Evolutionary conservation across 2,888 invertebrate species (phyloP), one percentile per base, ranked within the genome.

Genomic region (Ypsolopha scabrella): DNA sequence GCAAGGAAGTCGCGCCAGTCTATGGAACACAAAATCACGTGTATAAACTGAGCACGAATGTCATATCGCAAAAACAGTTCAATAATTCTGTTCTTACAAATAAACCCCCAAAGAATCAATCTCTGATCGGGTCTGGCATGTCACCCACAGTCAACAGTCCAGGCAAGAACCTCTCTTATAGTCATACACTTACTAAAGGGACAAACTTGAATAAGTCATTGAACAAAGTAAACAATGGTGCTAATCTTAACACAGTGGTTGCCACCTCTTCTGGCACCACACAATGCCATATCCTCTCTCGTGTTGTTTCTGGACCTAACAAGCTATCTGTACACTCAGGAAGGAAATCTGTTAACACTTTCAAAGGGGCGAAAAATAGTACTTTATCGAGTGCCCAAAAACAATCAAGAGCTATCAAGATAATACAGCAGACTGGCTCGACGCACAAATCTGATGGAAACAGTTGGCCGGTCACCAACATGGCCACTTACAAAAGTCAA

Each of bases 331-430:
- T 85, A 14, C 85, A 86, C 60, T 80, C 83, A 7, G 83, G 85
- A 51, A 72, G 77, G 54, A 86, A 85, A 66, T 73, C 80, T 33
- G 68, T 76, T 37, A 82, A 75, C 60, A 64, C 81, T 53, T 65
- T 80, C 7, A 83, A 82, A 61, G 75, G 75, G 52, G 75, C 80
- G 9, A 85, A 83, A 64, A 77, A 61, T 59, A 52, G 54, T 46
- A 79, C 81, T 64, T 64, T 63, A 8, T 64, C 75, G 3, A 68
- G 59, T 34, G 47, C 14, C 38, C 81, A 80, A 57, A 83, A 82
- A 56, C 82, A 83, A 56, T 80, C 85, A 0, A 85, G 88, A 60
- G 78, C 88, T 24, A 82, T 89, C 13, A 89, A 89, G 67, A 89
- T 89, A 55, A 86, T 89, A 56, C 89, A 88, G 60, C 85, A 86